A percentile compares a stretch with the other conserved stretches of the same genome.
Conservation (phyloP, 2,888 invertebrate species). For the Augochlorella aurata region DNA sequence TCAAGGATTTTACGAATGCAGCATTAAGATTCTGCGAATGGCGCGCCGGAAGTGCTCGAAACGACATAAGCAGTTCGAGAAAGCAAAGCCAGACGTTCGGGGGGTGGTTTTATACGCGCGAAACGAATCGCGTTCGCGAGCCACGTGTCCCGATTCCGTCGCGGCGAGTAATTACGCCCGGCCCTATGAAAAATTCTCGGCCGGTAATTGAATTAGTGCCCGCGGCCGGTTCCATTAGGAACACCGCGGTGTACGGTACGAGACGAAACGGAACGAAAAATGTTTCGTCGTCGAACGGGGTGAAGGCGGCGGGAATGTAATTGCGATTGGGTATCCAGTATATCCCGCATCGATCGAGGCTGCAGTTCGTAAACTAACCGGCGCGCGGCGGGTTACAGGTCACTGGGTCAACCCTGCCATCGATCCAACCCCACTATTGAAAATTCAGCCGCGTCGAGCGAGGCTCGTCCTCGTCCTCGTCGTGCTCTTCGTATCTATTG, state of each 20-base stretch:
- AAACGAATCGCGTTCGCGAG: too few relatives aligned
- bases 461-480: constrained; percentile 39
- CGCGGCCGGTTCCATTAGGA: constrained; percentile 14
- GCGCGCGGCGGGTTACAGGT: constrained; percentile 67
- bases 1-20: too few relatives aligned
- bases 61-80: too few relatives aligned
- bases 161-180: neutral
- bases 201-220: neutral
- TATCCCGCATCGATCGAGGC: constrained; percentile 62
- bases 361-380: constrained; percentile 65
- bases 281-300: neutral
- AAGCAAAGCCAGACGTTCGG: too few relatives aligned
- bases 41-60: too few relatives aligned
- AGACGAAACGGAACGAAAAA: constrained; percentile 10
- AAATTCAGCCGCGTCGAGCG: constrained; percentile 64
- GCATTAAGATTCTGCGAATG: too few relatives aligned
- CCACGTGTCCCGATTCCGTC: neutral
- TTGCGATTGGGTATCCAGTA: constrained; percentile 52
- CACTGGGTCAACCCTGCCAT: constrained; percentile 74
- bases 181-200: neutral
- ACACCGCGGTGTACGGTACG: neutral
- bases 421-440: constrained; percentile 69
- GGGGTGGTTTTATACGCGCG: too few relatives aligned
- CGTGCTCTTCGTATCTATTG: neutral
- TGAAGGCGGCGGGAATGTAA: constrained; percentile 43